Percentiles rank a stretch among this genome's conserved stretches.
Conservation (phyloP, 1,140 invertebrate species). For the Pararge aegeria region DNA sequence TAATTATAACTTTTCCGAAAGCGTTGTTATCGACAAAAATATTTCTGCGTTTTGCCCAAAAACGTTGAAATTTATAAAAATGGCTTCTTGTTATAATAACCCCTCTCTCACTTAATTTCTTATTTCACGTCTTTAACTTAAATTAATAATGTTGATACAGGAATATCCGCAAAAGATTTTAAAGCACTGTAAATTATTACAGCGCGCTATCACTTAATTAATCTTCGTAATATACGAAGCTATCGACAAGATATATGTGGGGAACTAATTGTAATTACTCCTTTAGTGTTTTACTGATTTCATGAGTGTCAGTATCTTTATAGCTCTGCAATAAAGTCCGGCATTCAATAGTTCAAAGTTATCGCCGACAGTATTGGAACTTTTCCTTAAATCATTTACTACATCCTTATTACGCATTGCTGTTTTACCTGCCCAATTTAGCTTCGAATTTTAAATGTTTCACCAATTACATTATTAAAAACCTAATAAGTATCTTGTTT, state of each 20-base stretch:
- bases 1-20: too few relatives aligned
- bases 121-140: conserved; percentile 18
- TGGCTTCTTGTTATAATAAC: conserved; percentile 5
- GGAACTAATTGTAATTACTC: conserved; percentile 50
- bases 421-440: background rate
- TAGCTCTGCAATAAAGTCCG: background rate
- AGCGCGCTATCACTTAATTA: conserved; percentile 56
- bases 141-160: conserved; percentile 43
- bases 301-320: background rate
- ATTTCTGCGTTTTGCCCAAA: background rate
- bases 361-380: background rate
- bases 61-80: conserved; percentile 3
- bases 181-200: conserved; percentile 45
- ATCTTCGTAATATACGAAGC: conserved; percentile 46
- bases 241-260: conserved; percentile 43
- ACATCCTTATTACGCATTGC: background rate
- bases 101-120: conserved; percentile 15
- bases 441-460: too few relatives aligned
- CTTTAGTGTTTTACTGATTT: conserved; percentile 7
- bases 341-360: background rate
- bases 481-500: too few relatives aligned
- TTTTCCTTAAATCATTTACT: background rate
- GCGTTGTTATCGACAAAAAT: background rate
- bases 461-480: too few relatives aligned
- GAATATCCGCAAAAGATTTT: conserved; percentile 36